phyloP scores from a whole-genome alignment of 2,888 invertebrate genomes.

The Dynastes maya region DNA sequence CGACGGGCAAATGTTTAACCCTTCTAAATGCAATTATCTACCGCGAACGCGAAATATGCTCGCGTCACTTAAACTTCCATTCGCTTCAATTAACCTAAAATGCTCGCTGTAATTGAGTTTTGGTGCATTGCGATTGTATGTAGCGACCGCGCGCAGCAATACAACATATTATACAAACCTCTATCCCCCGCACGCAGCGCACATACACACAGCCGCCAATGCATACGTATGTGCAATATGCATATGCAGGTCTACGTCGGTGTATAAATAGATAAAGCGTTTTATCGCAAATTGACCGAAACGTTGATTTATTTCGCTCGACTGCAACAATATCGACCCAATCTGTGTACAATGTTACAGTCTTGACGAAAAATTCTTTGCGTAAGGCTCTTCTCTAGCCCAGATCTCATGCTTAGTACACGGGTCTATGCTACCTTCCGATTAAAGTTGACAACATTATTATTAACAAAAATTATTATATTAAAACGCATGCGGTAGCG shows the following conservation, averaged over 20 bases:
- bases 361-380: no score
- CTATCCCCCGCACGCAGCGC: no score
- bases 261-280: neutral
- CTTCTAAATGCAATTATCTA: slow-evolving; percentile 29
- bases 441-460: no score
- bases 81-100: slow-evolving; percentile 56
- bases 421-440: no score
- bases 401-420: no score
- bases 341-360: neutral
- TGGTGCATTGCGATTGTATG: slow-evolving; percentile 17
- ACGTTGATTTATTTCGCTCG: neutral
- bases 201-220: neutral
- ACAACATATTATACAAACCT: neutral
- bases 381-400: no score
- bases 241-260: neutral
- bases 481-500: no score
- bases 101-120: slow-evolving; percentile 54
- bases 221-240: neutral
- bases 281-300: slow-evolving; percentile 5
- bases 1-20: neutral
- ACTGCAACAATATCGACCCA: neutral
- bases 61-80: slow-evolving; percentile 57
- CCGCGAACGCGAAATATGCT: slow-evolving; percentile 17
- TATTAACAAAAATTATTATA: no score
- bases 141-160: neutral